Conservation (phyloP, 2,113 vertebrate genomes). For the Tapirus terrestris region DNA sequence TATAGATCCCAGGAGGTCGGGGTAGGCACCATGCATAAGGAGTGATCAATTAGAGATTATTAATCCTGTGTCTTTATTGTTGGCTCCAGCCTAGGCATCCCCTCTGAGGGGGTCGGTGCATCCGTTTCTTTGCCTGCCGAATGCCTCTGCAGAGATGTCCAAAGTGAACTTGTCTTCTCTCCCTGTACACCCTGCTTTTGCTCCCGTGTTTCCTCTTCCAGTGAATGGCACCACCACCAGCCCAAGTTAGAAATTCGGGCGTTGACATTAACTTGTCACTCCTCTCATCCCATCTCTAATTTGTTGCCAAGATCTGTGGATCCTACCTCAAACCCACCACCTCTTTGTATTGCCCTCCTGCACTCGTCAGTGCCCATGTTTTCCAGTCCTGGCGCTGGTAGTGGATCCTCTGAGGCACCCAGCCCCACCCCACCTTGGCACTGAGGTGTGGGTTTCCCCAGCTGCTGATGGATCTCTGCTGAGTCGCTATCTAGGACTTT, state of each 20-base stretch:
- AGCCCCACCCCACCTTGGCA: too few relatives aligned
- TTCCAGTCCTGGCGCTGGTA: neutral
- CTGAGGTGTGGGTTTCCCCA: neutral
- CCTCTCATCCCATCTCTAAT: neutral
- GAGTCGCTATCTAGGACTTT: neutral
- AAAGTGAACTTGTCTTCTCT: neutral
- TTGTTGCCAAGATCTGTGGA: neutral
- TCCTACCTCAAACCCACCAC: neutral
- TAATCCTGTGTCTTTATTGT: accelerated
- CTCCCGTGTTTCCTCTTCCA: neutral
- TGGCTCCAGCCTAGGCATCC: too few relatives aligned
- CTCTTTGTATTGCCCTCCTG: accelerated
- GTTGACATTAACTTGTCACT: accelerated
- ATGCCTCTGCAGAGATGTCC: neutral
- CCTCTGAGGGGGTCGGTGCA: neutral
- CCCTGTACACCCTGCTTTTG: neutral
- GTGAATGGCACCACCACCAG: accelerated
- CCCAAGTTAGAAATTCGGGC: neutral
- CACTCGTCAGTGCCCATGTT: too few relatives aligned
- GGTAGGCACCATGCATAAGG: accelerated
- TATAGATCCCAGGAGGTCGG: accelerated
- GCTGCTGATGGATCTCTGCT: neutral
- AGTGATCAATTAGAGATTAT: accelerated
- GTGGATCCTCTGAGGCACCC: too few relatives aligned
- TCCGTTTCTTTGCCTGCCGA: accelerated